phyloP scores from a whole-genome alignment of 2,888 invertebrate species.

The Xylocampa areola region DNA sequence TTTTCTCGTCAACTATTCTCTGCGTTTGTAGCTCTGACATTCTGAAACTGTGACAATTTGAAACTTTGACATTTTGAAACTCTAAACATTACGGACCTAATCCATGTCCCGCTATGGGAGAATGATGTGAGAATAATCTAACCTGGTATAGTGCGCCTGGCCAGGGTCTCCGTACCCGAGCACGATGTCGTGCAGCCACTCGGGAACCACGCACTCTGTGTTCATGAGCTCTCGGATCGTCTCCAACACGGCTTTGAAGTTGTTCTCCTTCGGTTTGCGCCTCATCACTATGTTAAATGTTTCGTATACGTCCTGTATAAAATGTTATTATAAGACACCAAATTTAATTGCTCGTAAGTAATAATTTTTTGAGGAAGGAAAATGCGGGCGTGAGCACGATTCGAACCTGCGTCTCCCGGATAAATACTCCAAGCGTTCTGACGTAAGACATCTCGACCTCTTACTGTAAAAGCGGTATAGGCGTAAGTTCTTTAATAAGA shows the following conservation, averaged over 20 bases:
- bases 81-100: too few relatives aligned
- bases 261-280: constrained; percentile 99
- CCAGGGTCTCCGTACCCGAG: constrained; percentile 99
- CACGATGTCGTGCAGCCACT: constrained; percentile 98
- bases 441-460: too few relatives aligned
- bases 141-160: constrained; percentile 98
- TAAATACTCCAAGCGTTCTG: too few relatives aligned
- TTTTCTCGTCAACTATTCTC: too few relatives aligned
- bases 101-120: neutral
- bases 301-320: constrained; percentile 93
- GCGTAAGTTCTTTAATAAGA: too few relatives aligned
- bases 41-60: too few relatives aligned
- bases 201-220: constrained; percentile 98
- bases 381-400: too few relatives aligned
- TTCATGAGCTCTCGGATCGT: constrained; percentile 99
- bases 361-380: too few relatives aligned
- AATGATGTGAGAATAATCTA: constrained; percentile 33
- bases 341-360: neutral
- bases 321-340: neutral
- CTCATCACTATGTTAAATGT: constrained; percentile 99
- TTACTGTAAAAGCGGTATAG: too few relatives aligned
- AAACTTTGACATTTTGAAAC: too few relatives aligned
- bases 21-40: too few relatives aligned
- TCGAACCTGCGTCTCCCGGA: too few relatives aligned
- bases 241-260: constrained; percentile 99